Evolutionary conservation across 2,113 vertebrate genomes (phyloP), one percentile per base, ranked within the genome.

Genomic region (Pollachius pollachius): DNA sequence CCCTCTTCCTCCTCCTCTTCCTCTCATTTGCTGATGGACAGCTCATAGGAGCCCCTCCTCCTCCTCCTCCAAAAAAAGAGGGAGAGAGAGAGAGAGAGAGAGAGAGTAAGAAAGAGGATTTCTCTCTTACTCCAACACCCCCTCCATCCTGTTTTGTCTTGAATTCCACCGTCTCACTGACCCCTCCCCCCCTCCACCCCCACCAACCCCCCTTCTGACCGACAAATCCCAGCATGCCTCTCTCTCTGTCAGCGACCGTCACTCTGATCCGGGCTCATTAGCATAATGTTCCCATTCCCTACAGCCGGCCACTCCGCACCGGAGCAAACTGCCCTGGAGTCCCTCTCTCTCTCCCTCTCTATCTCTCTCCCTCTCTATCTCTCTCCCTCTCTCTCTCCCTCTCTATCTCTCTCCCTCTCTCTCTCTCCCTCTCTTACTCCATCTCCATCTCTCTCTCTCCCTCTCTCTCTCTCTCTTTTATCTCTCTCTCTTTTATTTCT

Each of bases 271-370:
- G 58, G 41, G 7, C 0, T 23, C 66, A 88, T 89, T 90, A 86
- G 76, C 83, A 89, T 87, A 86, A 88, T 89, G 81, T 86, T 88
- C 83, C 83, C 77, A 85, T 87, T 85, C 82, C 82, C 69, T 71
- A 72, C 81, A 17, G 72, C 78, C 84, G 77, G 78, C 83, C 75
- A 70, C 74, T 25, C 25, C 8, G 60, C 61, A 67, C 76, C 75
- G 81, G 72, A 84, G 6, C 81, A 57, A 76, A 88, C 70, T 72
- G 74, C 73, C 69, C 57, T 9, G 30, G 77, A 56, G 17, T n/a
- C 17, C 48, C 72, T 68, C 64, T 57, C 52, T 19, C 34, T 62
- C 17, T 34, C 67, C 67, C 54, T 70, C 4, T 17, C 21, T 67
- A n/a, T 27, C 52, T 52, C 52, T 15, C 7, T 8, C 52, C 7